These are phyloP conservation scores for Sanderia malayensis DNA, from an alignment of 30 jellyfish, hydroid and myxozoan genomes.

Conservation along the genomic window DNA sequence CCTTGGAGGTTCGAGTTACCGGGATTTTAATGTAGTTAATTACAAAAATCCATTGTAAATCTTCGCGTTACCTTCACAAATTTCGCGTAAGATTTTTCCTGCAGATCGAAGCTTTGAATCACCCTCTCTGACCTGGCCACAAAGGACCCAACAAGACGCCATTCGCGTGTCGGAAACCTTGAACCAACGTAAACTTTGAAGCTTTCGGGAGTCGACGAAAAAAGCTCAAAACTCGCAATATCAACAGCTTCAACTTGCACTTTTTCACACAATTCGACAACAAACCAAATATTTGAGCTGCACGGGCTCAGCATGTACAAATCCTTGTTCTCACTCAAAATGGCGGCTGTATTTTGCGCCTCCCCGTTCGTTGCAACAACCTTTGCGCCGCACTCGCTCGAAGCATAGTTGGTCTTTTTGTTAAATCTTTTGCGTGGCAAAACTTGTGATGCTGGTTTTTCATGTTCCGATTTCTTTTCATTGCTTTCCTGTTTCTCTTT, in stretches of 20 bases:
- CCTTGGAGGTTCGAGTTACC: no score
- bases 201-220: constrained; percentile 89
- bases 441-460: constrained; percentile 8
- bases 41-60: no score
- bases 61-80: constrained; percentile 91
- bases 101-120: constrained; percentile 62
- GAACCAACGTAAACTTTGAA: constrained; percentile 75
- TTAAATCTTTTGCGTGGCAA: constrained; percentile 4
- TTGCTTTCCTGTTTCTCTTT: constrained; percentile 72
- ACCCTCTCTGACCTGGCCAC: constrained; percentile 59
- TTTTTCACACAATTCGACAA: constrained; percentile 92
- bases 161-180: constrained; percentile 91
- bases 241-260: constrained; percentile 85
- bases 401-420: constrained; percentile 85
- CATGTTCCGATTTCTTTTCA: constrained; percentile 35
- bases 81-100: constrained; percentile 84
- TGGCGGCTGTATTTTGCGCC: constrained; percentile 70
- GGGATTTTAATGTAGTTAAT: no score
- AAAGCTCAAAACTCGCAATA: constrained; percentile 90
- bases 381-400: constrained; percentile 96
- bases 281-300: constrained; percentile 90
- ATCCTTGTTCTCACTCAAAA: constrained; percentile 91
- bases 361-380: constrained; percentile 83
- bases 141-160: constrained; percentile 76
- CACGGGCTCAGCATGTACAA: constrained; percentile 94